Evolutionary conservation across 2,888 invertebrate species (phyloP), one percentile per base, ranked within the genome.

Genomic region (Cetonia aurata): DNA sequence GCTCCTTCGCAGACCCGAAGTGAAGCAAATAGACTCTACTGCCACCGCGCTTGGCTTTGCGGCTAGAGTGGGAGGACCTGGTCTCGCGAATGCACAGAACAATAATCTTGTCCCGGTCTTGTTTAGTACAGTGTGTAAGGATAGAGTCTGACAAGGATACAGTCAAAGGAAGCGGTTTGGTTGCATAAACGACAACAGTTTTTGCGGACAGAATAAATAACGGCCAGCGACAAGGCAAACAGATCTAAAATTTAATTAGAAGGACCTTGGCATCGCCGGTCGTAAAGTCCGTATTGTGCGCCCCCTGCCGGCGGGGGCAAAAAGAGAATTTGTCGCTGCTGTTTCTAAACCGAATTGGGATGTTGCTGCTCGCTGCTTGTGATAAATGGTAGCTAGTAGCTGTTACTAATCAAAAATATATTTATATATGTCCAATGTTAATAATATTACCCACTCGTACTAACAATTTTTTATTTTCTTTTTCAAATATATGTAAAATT

Each of bases 231-330:
- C 9, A 62, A 13, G 48, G 62, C 48, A 48, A 48, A 62, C 62
- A 48, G 48, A 62, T 48, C 48, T 62, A 62, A 62, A 62, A 62
- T 62, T 62, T 62, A 62, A 62, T 62, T 62, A 62, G 48, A 48
- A 33, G 4, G 48, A 13, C 48, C 48, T 62, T 15, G 15, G 48
- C 15, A 9, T n/a, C 25, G 25, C 25, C 13, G 62, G 44, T 59
- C 19, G 59, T 59, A 44, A 59, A 59, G 44, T 44, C 19, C 25
- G 44, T 25, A 25, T 25, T 25, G 25, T 25, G 25, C 25, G 25
- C 25, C 3, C 25, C 25, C 1, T 25, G 25, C 25, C 4, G 25
- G 25, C 4, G 25, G 25, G 25, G 25, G 25, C 25, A 25, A 25
- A 25, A 25, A 25, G 25, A 25, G 25, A 25, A 25, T 1, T 25